A percentile compares a stretch with the other conserved stretches of the same genome.
These are phyloP conservation scores for Melinaea marsaeus DNA, from an alignment of 2,888 invertebrate genomes.

Conservation along the genomic window DNA sequence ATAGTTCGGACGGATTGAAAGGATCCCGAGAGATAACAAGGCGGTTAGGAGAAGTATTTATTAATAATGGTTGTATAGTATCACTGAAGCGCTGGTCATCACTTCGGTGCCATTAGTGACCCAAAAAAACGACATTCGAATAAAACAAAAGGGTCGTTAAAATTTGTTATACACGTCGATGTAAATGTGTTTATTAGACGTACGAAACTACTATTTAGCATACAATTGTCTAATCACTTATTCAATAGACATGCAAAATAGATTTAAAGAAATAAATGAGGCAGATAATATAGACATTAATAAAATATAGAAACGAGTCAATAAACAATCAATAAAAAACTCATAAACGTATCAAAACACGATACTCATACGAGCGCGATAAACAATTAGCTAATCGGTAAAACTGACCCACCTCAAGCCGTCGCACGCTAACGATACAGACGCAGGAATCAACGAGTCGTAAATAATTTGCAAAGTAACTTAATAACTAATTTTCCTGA, in stretches of 20 bases:
- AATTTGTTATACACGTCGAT: background rate
- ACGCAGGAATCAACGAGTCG: slow-evolving; percentile 47
- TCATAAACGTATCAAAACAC: background rate
- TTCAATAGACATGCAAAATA: background rate
- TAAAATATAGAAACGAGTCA: background rate
- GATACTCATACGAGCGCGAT: background rate
- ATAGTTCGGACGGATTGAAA: slow-evolving; percentile 75
- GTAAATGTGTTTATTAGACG: background rate
- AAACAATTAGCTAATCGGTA: slow-evolving; percentile 4
- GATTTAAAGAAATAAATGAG: no score
- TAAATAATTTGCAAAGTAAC: slow-evolving; percentile 54
- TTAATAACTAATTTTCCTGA: slow-evolving; percentile 65
- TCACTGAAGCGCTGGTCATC: slow-evolving; percentile 53
- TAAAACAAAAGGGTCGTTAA: slow-evolving; percentile 2
- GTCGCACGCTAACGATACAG: slow-evolving; percentile 56
- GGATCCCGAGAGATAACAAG: slow-evolving; percentile 72
- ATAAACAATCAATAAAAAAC: background rate
- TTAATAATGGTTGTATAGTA: slow-evolving; percentile 71
- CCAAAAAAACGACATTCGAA: slow-evolving; percentile 9
- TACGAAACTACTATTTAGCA: slow-evolving; percentile 1
- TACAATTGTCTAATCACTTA: background rate
- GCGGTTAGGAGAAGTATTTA: slow-evolving; percentile 62
- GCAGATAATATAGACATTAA: background rate
- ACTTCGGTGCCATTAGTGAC: slow-evolving; percentile 31
- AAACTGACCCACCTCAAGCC: slow-evolving; percentile 61